A percentile compares a stretch with the other conserved stretches of the same genome.
Evolutionary conservation across 2,888 invertebrate species (phyloP).

Genomic region (Leptothorax acervorum): DNA sequence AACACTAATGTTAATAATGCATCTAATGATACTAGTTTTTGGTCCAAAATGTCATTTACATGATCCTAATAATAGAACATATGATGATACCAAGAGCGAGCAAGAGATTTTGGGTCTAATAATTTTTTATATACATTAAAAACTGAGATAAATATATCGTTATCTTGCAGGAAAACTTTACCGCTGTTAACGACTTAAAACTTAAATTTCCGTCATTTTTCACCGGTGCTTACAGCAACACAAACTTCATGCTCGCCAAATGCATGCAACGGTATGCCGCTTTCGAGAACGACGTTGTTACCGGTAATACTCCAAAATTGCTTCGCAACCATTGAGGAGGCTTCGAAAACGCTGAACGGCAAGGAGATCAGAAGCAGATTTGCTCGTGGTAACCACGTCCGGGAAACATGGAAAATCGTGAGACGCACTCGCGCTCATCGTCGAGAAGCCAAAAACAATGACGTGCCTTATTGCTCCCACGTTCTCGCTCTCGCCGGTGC

Average conservation of each 20-base stretch:
- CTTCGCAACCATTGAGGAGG: not conserved
- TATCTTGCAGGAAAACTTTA: not conserved
- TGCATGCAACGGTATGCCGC: not conserved
- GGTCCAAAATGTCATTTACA: not conserved
- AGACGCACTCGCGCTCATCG: not conserved
- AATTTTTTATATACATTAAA: not conserved
- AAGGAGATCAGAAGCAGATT: constrained; percentile 37
- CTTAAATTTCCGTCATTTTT: not conserved
- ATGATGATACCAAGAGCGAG: not conserved
- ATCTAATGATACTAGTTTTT: not conserved
- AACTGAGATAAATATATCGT: not conserved
- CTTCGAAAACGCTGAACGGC: constrained; percentile 7
- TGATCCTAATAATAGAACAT: not conserved
- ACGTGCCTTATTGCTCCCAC: not conserved
- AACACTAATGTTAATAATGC: not conserved
- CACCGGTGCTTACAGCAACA: not conserved
- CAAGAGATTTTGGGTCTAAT: not conserved
- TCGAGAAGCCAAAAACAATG: constrained; percentile 23
- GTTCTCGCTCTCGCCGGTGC: not conserved
- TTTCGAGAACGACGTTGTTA: constrained; percentile 28
- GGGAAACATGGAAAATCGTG: not conserved
- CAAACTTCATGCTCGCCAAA: not conserved
- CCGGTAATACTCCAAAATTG: constrained; percentile 20
- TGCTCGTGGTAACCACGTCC: constrained; percentile 6
- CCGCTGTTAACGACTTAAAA: not conserved